phyloP scores from a whole-genome alignment of 2,113 vertebrate genomes.

The Tragelaphus buxtoni region DNA sequence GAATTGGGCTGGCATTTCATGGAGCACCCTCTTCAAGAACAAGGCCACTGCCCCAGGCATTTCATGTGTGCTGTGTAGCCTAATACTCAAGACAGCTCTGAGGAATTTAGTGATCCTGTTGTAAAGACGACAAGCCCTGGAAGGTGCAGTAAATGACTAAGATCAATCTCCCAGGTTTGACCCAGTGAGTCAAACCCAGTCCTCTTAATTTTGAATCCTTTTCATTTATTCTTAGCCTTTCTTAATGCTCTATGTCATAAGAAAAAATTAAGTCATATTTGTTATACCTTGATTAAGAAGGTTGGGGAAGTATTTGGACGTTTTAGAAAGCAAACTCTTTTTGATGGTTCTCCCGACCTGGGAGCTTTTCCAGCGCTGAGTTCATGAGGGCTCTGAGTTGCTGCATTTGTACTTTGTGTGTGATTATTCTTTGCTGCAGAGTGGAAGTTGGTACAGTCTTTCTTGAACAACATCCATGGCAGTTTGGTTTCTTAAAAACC shows the following conservation, averaged over 20 bases:
- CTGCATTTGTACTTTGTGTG: fast-evolving
- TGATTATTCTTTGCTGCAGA: neutral
- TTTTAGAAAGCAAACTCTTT: neutral
- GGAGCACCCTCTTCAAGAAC: neutral
- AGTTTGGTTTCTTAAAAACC: neutral
- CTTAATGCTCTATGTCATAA: neutral
- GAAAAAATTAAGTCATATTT: neutral
- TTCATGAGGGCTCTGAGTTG: neutral
- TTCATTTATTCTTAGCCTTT: neutral
- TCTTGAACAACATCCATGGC: neutral
- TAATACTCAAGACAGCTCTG: neutral
- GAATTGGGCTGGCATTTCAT: neutral
- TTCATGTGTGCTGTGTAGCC: neutral
- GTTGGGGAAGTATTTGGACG: neutral
- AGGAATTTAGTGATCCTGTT: neutral
- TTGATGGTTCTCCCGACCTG: neutral
- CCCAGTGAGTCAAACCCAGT: neutral
- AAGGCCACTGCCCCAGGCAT: neutral
- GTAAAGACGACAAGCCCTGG: neutral
- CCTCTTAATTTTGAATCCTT: neutral
- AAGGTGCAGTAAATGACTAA: neutral
- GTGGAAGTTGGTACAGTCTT: neutral
- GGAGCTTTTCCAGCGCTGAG: neutral
- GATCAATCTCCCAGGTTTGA: neutral
- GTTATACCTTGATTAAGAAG: neutral